Base-by-base conservation (phyloP, 1,140 invertebrate species). In the Bombyx mandarina region DNA sequence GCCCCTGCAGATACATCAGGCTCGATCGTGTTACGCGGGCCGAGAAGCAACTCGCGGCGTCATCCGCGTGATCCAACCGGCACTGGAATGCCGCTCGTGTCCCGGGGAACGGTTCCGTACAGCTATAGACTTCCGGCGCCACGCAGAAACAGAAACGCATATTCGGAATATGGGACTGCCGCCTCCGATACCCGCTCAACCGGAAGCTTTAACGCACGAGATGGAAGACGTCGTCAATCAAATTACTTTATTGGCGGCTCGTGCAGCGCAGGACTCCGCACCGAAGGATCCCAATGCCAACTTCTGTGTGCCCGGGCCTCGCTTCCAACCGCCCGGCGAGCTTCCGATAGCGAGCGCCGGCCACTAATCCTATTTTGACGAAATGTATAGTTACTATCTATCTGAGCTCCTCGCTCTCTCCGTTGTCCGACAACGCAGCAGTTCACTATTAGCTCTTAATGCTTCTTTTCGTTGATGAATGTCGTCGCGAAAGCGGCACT, bases 171-270 rank as follows among this genome's bases (percentile, higher is more conserved):
- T 85, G 52, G 62, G 66, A 43, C 73, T 63, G 42, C 64, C 66
- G 7, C 77, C 69, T 35, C 66, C 62, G 48, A 79, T 74, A 10
- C 81, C 79, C 1, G 75, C 84, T 0, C 87, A 84, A 44, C 86
- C 90, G 44, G 89, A 89, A 59, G 92, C 89, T n/a, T 88, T 95
- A 3, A 91, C 90, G 46, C 92, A 94, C 82, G 93, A 94, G 75
- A 94, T 94, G 93, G 93, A 94, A 75, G 93, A 94, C 77, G 93
- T 94, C 52, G 93, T 94, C 43, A 94, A 94, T 76, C 93, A 94
- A 84, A 94, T 95, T 61, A 94, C 94, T 42, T 88, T 94, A 43
- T 80, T 95, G 66, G 93, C 94, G 1, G 92, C 93, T 2, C 89
- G 92, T 57, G 92, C 93, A 5, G 90, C 90, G 35, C 89, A 91